These are phyloP conservation scores for Cyphomyrus plagiostoma DNA, from an alignment of 2,113 vertebrate species.

Conservation along the genomic window DNA sequence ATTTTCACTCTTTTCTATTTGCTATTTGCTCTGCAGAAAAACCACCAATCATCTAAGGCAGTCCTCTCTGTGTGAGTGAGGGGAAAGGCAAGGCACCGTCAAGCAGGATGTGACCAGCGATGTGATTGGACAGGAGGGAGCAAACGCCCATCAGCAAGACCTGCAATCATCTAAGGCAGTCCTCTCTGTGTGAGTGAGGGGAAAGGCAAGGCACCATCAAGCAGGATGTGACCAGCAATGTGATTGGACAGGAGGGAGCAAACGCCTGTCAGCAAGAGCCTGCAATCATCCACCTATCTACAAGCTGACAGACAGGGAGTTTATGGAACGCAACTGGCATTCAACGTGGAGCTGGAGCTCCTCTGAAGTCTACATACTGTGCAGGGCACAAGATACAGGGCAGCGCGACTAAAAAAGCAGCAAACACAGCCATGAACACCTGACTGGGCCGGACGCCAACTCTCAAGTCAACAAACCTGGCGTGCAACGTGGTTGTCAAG, in stretches of 20 bases:
- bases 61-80: neutral
- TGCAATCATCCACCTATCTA: neutral
- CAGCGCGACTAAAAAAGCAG: neutral
- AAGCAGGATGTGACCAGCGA: neutral
- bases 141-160: neutral
- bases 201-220: neutral
- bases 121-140: neutral
- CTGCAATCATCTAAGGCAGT: neutral
- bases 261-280: neutral
- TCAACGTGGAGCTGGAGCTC: neutral
- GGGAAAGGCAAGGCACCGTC: neutral
- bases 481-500: neutral
- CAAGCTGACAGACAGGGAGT: neutral
- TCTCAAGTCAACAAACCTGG: neutral
- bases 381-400: neutral
- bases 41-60: neutral
- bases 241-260: neutral
- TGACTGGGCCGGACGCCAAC: neutral
- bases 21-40: neutral
- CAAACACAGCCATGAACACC: neutral
- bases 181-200: neutral
- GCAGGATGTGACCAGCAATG: neutral
- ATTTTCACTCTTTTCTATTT: neutral
- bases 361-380: neutral
- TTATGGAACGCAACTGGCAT: neutral